These are phyloP conservation scores for Neopipo cinnamomea DNA, from an alignment of 2,113 vertebrate species.

Conservation along the genomic window DNA sequence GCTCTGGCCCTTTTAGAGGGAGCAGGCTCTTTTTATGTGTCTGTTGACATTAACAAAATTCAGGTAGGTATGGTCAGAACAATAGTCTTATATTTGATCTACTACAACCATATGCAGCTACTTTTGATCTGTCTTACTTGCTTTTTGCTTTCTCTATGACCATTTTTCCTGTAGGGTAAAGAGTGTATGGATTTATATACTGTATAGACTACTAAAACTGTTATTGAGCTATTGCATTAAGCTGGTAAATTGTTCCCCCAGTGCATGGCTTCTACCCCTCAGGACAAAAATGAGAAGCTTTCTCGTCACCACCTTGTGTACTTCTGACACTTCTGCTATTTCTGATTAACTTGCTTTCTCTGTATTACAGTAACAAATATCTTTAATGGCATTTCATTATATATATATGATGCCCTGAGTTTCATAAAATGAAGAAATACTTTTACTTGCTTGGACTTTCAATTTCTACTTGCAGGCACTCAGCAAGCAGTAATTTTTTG, in stretches of 20 bases:
- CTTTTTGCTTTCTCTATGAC: background rate
- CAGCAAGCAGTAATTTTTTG: background rate
- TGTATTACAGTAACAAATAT: background rate
- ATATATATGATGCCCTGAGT: background rate
- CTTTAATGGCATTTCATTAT: background rate
- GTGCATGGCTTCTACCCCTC: background rate
- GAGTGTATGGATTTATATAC: background rate
- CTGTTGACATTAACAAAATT: background rate
- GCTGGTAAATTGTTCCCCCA: background rate
- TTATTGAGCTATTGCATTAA: background rate
- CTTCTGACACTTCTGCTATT: background rate
- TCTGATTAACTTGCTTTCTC: slow-evolving; percentile 6
- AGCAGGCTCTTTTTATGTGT: background rate
- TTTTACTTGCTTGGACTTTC: background rate
- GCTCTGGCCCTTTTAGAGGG: background rate
- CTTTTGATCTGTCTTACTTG: background rate
- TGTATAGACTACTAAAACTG: background rate
- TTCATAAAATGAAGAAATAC: background rate
- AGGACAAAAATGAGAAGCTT: background rate
- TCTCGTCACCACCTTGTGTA: background rate
- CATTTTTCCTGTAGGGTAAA: background rate
- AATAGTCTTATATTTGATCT: background rate
- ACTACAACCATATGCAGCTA: rapidly evolving
- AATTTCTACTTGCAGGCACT: background rate
- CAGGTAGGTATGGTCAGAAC: background rate